Evolutionary conservation across 92 coral and sea anemone genomes (phyloP).

Genomic region (Zoanthus sociatus): DNA sequence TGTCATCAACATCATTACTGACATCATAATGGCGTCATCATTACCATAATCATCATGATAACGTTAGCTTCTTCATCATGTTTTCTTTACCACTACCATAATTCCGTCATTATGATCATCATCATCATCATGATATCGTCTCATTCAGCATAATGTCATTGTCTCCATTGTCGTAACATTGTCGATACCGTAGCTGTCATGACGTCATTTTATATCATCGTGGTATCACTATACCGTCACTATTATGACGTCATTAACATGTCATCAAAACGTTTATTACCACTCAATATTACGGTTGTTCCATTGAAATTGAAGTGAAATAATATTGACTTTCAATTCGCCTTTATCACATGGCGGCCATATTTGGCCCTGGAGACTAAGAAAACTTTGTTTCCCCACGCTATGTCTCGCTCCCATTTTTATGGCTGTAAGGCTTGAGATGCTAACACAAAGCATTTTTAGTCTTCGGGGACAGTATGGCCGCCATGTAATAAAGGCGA

Average conservation of each 20-base stretch:
- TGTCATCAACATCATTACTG: background rate
- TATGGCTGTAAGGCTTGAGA: too few relatives aligned
- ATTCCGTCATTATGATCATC: background rate
- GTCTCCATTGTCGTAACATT: background rate
- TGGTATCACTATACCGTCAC: too few relatives aligned
- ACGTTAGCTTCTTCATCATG: background rate
- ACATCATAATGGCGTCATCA: background rate
- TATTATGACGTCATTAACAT: too few relatives aligned
- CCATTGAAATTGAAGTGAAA: too few relatives aligned
- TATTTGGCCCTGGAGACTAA: too few relatives aligned
- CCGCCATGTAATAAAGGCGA: background rate
- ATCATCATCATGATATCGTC: background rate
- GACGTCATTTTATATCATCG: background rate
- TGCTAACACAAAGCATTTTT: background rate
- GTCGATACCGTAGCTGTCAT: background rate
- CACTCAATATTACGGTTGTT: background rate
- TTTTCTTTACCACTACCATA: background rate
- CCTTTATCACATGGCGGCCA: too few relatives aligned
- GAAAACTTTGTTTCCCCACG: too few relatives aligned
- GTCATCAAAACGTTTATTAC: background rate
- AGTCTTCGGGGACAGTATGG: background rate
- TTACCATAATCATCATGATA: background rate
- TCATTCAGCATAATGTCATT: background rate
- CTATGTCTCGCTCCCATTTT: too few relatives aligned
- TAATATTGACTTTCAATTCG: too few relatives aligned